phyloP scores from a whole-genome alignment of 1,140 invertebrate genomes.

The Drosophila guanche region DNA sequence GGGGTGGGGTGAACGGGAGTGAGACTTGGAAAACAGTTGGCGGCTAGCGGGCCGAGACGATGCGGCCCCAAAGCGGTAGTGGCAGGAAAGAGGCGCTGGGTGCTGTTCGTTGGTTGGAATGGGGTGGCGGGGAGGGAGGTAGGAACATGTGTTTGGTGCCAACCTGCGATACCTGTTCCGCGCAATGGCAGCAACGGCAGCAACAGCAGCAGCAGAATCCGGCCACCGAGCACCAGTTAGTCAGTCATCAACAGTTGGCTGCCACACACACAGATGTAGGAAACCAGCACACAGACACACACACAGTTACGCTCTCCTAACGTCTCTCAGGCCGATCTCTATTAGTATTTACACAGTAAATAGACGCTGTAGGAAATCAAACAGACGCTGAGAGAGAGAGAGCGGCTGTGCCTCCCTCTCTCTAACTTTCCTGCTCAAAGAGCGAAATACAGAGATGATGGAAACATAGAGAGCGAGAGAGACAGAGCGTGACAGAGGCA shows the following conservation, averaged over 20 bases:
- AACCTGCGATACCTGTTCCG: constrained; percentile 80
- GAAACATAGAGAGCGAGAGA: neutral
- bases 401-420: too few species aligned
- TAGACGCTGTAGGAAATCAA: constrained; percentile 59
- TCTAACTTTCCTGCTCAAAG: constrained; percentile 13
- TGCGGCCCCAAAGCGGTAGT: constrained; percentile 3
- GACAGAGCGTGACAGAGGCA: neutral
- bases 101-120: constrained; percentile 4
- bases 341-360: constrained; percentile 58
- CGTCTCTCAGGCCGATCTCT: constrained; percentile 37
- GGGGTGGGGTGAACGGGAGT: too few species aligned
- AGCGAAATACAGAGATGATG: constrained; percentile 8
- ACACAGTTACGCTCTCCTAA: constrained; percentile 57
- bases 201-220: constrained; percentile 61
- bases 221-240: constrained; percentile 69
- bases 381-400: constrained; percentile 45
- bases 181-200: constrained; percentile 53
- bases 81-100: neutral
- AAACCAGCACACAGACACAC: constrained; percentile 12
- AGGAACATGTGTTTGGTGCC: constrained; percentile 74
- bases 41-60: constrained; percentile 23
- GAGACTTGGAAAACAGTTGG: constrained; percentile 48
- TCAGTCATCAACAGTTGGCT: constrained; percentile 76
- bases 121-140: too few species aligned
- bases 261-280: constrained; percentile 43